Conservation (phyloP, 2,888 invertebrate species). For the Sympetrum striolatum region DNA sequence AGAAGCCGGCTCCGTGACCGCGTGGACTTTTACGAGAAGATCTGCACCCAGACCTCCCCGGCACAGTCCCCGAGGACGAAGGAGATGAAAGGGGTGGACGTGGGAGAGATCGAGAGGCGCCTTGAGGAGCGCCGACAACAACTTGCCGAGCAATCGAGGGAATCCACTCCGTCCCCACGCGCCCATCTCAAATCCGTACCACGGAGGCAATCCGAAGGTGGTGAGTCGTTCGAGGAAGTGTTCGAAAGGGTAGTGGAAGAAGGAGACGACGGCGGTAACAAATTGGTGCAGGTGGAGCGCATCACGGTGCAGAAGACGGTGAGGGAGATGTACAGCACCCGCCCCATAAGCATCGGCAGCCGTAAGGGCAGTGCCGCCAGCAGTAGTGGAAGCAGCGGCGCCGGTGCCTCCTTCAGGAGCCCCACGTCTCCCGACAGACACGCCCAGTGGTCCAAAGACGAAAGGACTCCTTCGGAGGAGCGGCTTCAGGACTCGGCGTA, state of each 20-base stretch:
- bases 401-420: not conserved
- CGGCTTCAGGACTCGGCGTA: conserved; percentile 65
- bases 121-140: conserved; percentile 58
- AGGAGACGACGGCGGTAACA: conserved; percentile 65
- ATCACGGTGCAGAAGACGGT: conserved; percentile 71
- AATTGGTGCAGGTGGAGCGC: conserved; percentile 76
- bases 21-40: conserved; percentile 81
- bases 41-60: conserved; percentile 65
- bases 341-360: conserved; percentile 58
- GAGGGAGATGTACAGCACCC: conserved; percentile 62
- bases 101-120: conserved; percentile 68
- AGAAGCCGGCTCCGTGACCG: conserved; percentile 71
- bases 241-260: conserved; percentile 66
- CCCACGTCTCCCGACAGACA: not conserved
- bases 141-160: conserved; percentile 60
- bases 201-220: conserved; percentile 50
- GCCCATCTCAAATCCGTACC: conserved; percentile 52
- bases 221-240: conserved; percentile 62
- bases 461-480: conserved; percentile 65
- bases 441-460: not conserved
- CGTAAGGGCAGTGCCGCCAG: conserved; percentile 49
- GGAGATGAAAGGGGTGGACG: conserved; percentile 63
- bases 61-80: conserved; percentile 50
- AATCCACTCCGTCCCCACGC: conserved; percentile 58
- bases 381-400: not conserved